Conservation (phyloP, 2,113 vertebrate genomes). For the Microcebus griseorufus region DNA sequence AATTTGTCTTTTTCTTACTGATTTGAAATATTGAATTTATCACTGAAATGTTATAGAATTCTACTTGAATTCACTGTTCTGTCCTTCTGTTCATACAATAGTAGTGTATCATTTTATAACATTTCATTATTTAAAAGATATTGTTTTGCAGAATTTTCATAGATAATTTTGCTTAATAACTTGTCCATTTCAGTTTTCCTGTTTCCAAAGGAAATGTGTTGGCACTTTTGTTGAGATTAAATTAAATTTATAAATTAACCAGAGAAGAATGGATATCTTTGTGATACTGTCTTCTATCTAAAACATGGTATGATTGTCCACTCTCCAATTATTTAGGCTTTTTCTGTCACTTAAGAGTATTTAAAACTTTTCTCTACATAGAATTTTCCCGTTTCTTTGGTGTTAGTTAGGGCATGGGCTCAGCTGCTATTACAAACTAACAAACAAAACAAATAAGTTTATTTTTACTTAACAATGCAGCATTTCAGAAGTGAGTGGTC, state of each 20-base stretch:
- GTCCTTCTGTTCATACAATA: background rate
- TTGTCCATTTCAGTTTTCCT: background rate
- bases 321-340: background rate
- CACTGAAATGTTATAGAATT: background rate
- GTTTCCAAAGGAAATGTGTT: background rate
- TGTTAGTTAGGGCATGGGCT: background rate
- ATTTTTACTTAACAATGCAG: background rate
- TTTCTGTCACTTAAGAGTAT: background rate
- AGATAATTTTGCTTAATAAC: background rate
- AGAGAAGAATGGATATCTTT: background rate
- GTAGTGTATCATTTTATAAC: background rate
- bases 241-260: background rate
- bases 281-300: background rate
- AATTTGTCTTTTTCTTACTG: slow-evolving; percentile 5
- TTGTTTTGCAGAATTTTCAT: slow-evolving; percentile 17
- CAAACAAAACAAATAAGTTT: background rate
- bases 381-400: background rate
- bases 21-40: slow-evolving; percentile 47
- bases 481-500: background rate
- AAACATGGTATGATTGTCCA: background rate
- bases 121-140: background rate
- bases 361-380: background rate
- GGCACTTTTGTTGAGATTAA: background rate
- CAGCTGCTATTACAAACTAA: background rate
- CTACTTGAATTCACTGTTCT: background rate